phyloP scores from a whole-genome alignment of 2,113 vertebrate species.

The Melanostigma gelatinosum region DNA sequence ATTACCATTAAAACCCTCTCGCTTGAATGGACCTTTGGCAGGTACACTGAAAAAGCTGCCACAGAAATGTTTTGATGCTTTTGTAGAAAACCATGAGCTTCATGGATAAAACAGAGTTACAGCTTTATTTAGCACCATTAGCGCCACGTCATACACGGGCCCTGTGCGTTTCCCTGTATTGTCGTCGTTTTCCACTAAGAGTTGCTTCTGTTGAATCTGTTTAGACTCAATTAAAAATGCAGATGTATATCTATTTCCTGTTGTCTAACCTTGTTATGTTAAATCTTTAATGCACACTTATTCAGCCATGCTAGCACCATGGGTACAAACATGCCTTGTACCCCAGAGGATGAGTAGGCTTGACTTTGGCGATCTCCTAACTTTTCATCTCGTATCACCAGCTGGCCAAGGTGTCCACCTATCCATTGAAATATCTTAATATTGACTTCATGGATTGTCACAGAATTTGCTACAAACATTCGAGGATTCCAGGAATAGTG shows the following conservation, averaged over 20 bases:
- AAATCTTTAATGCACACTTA: not conserved
- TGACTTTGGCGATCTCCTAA: not conserved
- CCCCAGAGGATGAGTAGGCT: no score
- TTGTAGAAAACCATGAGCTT: constrained; percentile 8
- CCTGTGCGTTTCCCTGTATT: not conserved
- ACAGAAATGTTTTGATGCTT: not conserved
- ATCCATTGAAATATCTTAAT: not conserved
- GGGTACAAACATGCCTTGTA: no score
- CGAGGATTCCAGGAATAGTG: no score
- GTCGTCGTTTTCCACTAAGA: not conserved
- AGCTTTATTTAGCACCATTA: not conserved
- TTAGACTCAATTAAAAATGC: not conserved
- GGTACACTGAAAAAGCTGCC: constrained; percentile 3
- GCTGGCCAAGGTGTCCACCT: not conserved
- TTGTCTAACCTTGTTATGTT: not conserved
- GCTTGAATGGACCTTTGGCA: constrained; percentile 25
- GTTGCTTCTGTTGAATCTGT: not conserved
- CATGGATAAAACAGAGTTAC: not conserved
- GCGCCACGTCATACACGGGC: not conserved
- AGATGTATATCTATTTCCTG: not conserved
- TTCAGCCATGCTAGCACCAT: no score
- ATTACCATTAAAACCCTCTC: constrained; percentile 38
- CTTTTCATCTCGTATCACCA: not conserved
- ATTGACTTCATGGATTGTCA: not conserved
- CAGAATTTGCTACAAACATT: not conserved